Conservation (phyloP, 2,113 vertebrate species). For the Lasiurus borealis region DNA sequence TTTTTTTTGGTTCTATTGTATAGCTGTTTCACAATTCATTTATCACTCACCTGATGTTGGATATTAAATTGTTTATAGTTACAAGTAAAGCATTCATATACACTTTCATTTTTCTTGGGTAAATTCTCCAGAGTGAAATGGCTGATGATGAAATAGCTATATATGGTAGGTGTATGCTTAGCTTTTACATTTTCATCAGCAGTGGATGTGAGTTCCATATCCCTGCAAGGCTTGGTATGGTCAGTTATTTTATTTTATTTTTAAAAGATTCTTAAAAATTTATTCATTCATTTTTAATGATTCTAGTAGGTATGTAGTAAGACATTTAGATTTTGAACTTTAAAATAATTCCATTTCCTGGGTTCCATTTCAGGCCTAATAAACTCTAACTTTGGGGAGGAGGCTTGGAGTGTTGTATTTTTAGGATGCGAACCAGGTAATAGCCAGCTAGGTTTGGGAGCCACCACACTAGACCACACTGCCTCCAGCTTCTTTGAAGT, state of each 20-base stretch:
- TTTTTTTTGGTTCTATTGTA: neutral
- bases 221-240: fast-evolving
- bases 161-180: neutral
- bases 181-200: neutral
- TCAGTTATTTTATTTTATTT: neutral
- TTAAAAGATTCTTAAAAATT: neutral
- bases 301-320: neutral
- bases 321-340: neutral
- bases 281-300: neutral
- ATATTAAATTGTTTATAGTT: neutral
- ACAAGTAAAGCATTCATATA: neutral
- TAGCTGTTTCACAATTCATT: neutral
- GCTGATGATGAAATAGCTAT: neutral
- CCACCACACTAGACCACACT: too few species aligned
- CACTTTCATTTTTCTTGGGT: neutral
- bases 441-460: neutral
- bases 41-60: neutral
- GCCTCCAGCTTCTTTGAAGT: neutral
- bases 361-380: neutral
- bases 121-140: neutral
- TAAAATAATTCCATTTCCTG: neutral
- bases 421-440: neutral
- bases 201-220: fast-evolving
- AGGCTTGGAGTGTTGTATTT: neutral
- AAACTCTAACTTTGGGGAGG: neutral